phyloP scores from a whole-genome alignment of 1,140 invertebrate species.

The Drosophila asahinai region DNA sequence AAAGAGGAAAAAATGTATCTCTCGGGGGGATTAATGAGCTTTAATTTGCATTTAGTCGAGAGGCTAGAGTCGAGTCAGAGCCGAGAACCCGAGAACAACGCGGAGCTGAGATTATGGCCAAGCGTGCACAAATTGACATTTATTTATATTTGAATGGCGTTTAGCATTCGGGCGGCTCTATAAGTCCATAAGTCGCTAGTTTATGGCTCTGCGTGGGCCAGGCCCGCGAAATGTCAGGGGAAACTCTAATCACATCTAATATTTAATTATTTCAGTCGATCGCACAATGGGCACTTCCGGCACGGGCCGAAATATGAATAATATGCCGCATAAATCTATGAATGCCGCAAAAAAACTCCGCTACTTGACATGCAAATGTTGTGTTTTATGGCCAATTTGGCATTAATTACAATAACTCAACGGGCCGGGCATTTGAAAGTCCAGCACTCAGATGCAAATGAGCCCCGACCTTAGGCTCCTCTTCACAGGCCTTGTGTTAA shows the following conservation, averaged over 20 bases:
- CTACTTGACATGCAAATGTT: conserved; percentile 83
- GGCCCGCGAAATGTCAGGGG: conserved; percentile 17
- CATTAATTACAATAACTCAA: conserved; percentile 80
- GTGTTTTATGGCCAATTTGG: conserved; percentile 83
- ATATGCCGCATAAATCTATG: conserved; percentile 53
- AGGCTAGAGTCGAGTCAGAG: neutral
- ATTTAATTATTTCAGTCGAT: conserved; percentile 80
- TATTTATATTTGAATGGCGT: conserved; percentile 82
- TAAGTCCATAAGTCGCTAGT: conserved; percentile 71
- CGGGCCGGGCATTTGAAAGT: conserved; percentile 57
- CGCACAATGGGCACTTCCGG: conserved; percentile 75
- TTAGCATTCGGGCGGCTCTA: conserved; percentile 67
- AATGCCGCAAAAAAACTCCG: conserved; percentile 38
- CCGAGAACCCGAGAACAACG: conserved; percentile 43
- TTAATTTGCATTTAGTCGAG: conserved; percentile 80
- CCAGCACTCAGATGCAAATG: conserved; percentile 55
- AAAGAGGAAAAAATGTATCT: conserved; percentile 45
- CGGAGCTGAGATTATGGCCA: conserved; percentile 67
- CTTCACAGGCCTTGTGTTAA: conserved; percentile 45
- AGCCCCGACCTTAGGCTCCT: conserved; percentile 33
- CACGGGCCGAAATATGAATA: conserved; percentile 52
- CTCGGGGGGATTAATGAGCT: conserved; percentile 72
- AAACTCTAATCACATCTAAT: conserved; percentile 77
- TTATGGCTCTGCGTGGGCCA: conserved; percentile 73
- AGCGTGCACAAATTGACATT: conserved; percentile 80